Percentiles rank a stretch among this genome's conserved stretches.
These are phyloP conservation scores for Holcopasites calliopsidis DNA, from an alignment of 1,140 invertebrate genomes.

Conservation along the genomic window DNA sequence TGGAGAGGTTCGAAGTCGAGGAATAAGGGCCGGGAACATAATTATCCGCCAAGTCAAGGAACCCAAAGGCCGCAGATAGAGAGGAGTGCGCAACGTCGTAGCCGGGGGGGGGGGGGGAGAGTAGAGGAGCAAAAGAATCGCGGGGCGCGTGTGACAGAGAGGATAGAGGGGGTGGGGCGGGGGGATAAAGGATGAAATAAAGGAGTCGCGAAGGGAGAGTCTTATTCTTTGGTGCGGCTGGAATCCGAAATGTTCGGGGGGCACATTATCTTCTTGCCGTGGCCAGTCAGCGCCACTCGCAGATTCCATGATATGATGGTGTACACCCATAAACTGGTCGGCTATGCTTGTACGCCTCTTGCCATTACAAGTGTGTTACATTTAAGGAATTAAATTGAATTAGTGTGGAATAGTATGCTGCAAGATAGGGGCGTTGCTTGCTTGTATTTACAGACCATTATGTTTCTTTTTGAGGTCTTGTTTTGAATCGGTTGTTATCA, in stretches of 20 bases:
- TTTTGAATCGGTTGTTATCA: background rate
- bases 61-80: conserved; percentile 26
- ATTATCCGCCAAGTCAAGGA: conserved; percentile 59
- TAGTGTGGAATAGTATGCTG: background rate
- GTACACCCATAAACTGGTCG: background rate
- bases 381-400: conserved; percentile 17
- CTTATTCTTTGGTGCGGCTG: conserved; percentile 59
- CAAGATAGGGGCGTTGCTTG: background rate
- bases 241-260: conserved; percentile 61
- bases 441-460: too few relatives aligned
- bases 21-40: conserved; percentile 57
- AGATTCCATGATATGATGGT: conserved; percentile 52
- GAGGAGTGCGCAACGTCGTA: background rate
- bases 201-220: conserved; percentile 24
- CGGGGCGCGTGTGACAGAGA: background rate
- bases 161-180: background rate
- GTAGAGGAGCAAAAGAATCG: background rate
- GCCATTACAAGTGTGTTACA: conserved; percentile 14
- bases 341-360: background rate
- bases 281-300: conserved; percentile 52
- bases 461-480: background rate
- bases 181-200: too few relatives aligned
- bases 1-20: conserved; percentile 53
- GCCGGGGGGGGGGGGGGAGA: background rate
- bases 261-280: conserved; percentile 63